These are phyloP conservation scores for Acholoe squamosa DNA, from an alignment of 2,888 invertebrate species.

Conservation along the genomic window DNA sequence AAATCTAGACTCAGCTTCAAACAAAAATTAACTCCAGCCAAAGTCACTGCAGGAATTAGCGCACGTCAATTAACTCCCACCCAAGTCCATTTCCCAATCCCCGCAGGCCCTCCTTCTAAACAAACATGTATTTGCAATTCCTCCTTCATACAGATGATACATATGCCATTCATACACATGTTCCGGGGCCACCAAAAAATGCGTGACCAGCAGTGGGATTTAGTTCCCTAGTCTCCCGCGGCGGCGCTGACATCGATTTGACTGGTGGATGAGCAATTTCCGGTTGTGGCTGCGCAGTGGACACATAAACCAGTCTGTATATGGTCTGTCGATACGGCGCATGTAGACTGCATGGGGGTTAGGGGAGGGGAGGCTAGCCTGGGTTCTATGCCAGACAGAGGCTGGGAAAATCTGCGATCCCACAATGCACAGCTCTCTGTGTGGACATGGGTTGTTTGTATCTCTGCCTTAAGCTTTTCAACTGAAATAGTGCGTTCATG, in stretches of 20 bases:
- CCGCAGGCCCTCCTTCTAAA: not conserved
- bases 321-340: not conserved
- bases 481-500: too few species aligned
- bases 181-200: not conserved
- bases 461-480: too few species aligned
- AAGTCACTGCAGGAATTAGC: too few species aligned
- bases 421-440: not conserved
- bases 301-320: not conserved
- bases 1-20: too few species aligned
- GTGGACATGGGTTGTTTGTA: not conserved
- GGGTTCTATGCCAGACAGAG: not conserved
- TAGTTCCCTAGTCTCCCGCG: not conserved
- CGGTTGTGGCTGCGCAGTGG: not conserved
- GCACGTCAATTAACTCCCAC: too few species aligned
- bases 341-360: not conserved
- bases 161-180: not conserved
- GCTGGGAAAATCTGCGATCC: not conserved
- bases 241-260: not conserved
- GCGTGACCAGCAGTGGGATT: not conserved
- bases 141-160: not conserved
- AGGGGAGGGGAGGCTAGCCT: not conserved
- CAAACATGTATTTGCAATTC: slow-evolving; percentile 3
- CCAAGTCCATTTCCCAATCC: too few species aligned
- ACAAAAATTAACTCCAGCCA: too few species aligned
- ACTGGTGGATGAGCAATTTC: slow-evolving; percentile 33